Conservation (phyloP, 1,140 invertebrate genomes). For the Arion vulgaris region DNA sequence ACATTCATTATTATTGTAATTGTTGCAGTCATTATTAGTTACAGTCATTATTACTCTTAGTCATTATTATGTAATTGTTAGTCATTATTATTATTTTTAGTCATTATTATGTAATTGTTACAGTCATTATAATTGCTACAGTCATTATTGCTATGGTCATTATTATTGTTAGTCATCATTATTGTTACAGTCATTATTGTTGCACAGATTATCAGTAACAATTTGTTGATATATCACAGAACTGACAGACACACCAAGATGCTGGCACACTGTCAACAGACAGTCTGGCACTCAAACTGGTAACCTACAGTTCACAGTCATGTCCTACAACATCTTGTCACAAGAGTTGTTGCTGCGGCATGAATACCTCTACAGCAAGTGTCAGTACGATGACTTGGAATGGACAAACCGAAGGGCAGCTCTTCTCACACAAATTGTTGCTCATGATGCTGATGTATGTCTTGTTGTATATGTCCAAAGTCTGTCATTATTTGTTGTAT, state of each 20-base stretch:
- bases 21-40: too few relatives aligned
- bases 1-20: too few relatives aligned
- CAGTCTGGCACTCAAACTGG: slow-evolving; percentile 19
- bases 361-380: slow-evolving; percentile 81
- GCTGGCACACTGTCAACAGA: not conserved
- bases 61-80: too few relatives aligned
- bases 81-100: too few relatives aligned
- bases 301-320: slow-evolving; percentile 56
- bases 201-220: too few relatives aligned
- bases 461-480: not conserved
- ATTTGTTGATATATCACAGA: too few relatives aligned
- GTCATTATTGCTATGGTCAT: too few relatives aligned
- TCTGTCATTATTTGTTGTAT: not conserved
- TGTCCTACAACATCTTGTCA: slow-evolving; percentile 87
- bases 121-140: too few relatives aligned
- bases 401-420: slow-evolving; percentile 82
- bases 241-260: slow-evolving; percentile 42
- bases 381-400: slow-evolving; percentile 76
- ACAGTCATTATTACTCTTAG: too few relatives aligned
- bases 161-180: too few relatives aligned
- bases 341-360: slow-evolving; percentile 86
- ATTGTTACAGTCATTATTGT: too few relatives aligned
- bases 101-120: too few relatives aligned
- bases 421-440: slow-evolving; percentile 82
- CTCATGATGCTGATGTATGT: slow-evolving; percentile 83